Conservation (phyloP, 2,888 invertebrate genomes). For the Empis livida region DNA sequence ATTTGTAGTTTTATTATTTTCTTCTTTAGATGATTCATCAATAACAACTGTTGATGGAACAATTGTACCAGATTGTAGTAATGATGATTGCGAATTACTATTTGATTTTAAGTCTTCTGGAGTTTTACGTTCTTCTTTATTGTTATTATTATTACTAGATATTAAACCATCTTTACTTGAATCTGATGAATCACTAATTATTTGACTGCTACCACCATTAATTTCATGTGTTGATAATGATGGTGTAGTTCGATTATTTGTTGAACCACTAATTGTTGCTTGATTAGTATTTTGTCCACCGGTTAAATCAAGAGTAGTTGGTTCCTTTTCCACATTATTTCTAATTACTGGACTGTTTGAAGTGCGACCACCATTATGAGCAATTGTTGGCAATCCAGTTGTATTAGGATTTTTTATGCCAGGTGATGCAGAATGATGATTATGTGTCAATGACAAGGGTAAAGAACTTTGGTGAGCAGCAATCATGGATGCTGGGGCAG, state of each 20-base stretch:
- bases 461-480: slow-evolving; percentile 15
- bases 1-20: slow-evolving; percentile 6
- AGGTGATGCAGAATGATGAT: slow-evolving; percentile 8
- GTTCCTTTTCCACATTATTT: slow-evolving; percentile 20
- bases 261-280: neutral
- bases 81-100: neutral
- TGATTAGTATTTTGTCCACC: slow-evolving; percentile 5
- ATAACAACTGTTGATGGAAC: slow-evolving; percentile 10
- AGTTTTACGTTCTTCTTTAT: slow-evolving; percentile 5
- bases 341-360: slow-evolving; percentile 25
- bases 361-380: slow-evolving; percentile 22
- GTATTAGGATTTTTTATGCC: slow-evolving; percentile 14
- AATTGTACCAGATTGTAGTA: slow-evolving; percentile 4
- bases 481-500: slow-evolving; percentile 18
- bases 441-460: slow-evolving; percentile 4
- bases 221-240: slow-evolving; percentile 19
- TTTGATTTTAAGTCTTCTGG: slow-evolving; percentile 3
- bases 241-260: slow-evolving; percentile 17
- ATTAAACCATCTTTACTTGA: slow-evolving; percentile 18
- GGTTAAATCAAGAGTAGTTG: slow-evolving; percentile 30
- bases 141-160: slow-evolving; percentile 1
- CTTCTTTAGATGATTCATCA: slow-evolving; percentile 11
- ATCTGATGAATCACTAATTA: slow-evolving; percentile 16
- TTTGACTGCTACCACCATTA: slow-evolving; percentile 23
- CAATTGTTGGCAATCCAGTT: neutral